phyloP scores from a whole-genome alignment of 2,888 invertebrate genomes.

The Oscheius sp. region DNA sequence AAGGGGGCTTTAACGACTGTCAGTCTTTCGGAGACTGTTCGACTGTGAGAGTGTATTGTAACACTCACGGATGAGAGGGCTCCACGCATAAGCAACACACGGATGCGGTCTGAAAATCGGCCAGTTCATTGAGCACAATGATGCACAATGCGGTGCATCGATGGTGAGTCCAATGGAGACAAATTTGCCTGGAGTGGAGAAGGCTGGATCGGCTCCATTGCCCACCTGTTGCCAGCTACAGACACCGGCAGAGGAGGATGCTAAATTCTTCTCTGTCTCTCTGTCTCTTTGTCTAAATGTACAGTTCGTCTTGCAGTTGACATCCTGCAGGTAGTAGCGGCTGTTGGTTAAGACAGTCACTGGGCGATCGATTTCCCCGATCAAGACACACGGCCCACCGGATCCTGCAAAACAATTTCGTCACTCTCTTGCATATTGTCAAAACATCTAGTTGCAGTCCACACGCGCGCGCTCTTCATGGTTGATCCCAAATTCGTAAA shows the following conservation, averaged over 20 bases:
- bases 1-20: too few species aligned
- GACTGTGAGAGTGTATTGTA: not conserved
- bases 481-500: not conserved
- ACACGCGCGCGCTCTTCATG: not conserved
- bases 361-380: constrained; percentile 19
- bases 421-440: too few species aligned
- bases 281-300: too few species aligned
- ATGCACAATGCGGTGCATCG: constrained; percentile 33
- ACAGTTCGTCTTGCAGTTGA: constrained; percentile 25
- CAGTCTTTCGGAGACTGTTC: too few species aligned
- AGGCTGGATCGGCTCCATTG: not conserved
- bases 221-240: constrained; percentile 18
- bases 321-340: constrained; percentile 35
- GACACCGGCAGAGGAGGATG: constrained; percentile 5
- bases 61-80: constrained; percentile 33
- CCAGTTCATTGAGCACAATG: constrained; percentile 37
- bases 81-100: constrained; percentile 38
- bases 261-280: not conserved
- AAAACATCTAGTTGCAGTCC: not conserved
- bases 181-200: constrained; percentile 8
- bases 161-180: constrained; percentile 33
- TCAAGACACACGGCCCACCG: constrained; percentile 31
- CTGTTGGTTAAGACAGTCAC: constrained; percentile 18
- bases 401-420: constrained; percentile 12
- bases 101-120: constrained; percentile 34